These are phyloP conservation scores for Dicrurus megarhynchus DNA, from an alignment of 2,113 vertebrate genomes.

Conservation along the genomic window DNA sequence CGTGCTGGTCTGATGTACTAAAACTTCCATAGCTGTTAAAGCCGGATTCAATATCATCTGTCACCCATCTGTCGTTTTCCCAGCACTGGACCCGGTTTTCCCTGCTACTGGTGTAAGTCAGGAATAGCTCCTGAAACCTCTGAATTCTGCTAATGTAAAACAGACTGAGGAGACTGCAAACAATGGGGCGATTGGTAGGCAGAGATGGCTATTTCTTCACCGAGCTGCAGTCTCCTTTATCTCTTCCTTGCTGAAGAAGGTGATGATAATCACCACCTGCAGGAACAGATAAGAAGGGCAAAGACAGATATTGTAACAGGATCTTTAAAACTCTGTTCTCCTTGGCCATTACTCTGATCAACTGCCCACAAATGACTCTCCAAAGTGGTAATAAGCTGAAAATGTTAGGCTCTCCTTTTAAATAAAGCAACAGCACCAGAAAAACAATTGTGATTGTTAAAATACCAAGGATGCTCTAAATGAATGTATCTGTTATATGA, in stretches of 20 bases:
- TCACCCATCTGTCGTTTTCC: slow-evolving; percentile 18
- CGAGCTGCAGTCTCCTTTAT: background rate
- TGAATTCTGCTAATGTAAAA: background rate
- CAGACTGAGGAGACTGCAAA: background rate
- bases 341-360: background rate
- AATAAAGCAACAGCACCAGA: background rate
- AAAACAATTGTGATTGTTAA: background rate
- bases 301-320: background rate
- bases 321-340: background rate
- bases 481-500: background rate
- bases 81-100: background rate
- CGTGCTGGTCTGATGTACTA: background rate
- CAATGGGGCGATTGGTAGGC: background rate
- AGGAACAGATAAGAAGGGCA: slow-evolving; percentile 20
- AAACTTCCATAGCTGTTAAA: background rate
- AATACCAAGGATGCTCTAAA: background rate
- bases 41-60: slow-evolving; percentile 11
- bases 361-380: background rate
- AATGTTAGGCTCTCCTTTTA: background rate
- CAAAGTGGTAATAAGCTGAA: background rate
- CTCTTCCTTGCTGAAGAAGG: background rate
- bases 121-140: background rate
- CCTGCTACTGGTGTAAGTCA: background rate
- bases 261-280: background rate
- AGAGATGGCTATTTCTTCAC: background rate